Percentiles rank a stretch among this genome's conserved stretches.
Evolutionary conservation across 1,140 invertebrate genomes (phyloP).

Genomic region (Euschistus heros): DNA sequence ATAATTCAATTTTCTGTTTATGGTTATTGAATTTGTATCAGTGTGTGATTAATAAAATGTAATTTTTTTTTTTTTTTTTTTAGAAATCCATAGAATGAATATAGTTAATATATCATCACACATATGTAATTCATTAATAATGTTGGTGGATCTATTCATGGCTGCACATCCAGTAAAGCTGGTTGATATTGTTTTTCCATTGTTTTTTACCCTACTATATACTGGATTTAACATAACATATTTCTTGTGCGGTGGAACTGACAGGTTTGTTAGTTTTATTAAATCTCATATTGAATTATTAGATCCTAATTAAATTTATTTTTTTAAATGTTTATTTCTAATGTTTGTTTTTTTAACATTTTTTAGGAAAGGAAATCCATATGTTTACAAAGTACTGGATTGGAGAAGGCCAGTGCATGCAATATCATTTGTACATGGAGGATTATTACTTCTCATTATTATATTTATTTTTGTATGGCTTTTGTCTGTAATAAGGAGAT

Average conservation of each 20-base stretch:
- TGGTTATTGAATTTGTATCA: background rate
- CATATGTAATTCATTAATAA: background rate
- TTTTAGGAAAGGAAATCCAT: constrained; percentile 2
- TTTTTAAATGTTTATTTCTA: background rate
- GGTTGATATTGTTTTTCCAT: background rate
- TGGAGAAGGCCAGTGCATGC: background rate
- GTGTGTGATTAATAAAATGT: background rate
- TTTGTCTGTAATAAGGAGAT: no score
- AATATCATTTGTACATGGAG: background rate
- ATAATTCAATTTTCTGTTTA: background rate
- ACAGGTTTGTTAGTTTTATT: background rate
- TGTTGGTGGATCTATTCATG: background rate
- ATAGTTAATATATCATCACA: background rate
- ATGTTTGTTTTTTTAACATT: background rate
- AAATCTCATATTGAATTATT: background rate
- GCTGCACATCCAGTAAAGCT: background rate
- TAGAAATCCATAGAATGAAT: background rate
- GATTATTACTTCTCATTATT: background rate
- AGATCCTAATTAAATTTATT: background rate
- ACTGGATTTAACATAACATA: background rate
- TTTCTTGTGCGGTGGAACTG: background rate
- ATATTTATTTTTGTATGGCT: background rate
- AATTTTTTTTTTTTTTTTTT: background rate
- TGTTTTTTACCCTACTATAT: background rate
- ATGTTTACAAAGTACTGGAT: background rate